phyloP scores from a whole-genome alignment of 2,113 vertebrate genomes.

The Perca schrenkii region DNA sequence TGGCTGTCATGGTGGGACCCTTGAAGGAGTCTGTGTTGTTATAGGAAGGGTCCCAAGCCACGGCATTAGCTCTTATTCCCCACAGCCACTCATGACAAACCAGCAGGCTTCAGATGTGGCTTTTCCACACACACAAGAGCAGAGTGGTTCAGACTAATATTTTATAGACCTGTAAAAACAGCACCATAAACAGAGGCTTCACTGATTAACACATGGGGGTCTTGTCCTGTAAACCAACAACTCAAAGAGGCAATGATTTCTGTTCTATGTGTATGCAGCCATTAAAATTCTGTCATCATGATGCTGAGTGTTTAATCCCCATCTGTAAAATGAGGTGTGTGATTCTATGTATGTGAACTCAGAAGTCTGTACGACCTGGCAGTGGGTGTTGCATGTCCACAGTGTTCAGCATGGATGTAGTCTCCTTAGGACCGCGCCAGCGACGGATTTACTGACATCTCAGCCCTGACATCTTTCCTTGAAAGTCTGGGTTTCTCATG shows the following conservation, averaged over 20 bases:
- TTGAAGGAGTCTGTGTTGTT: constrained; percentile 75
- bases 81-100: constrained; percentile 79
- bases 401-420: constrained; percentile 20
- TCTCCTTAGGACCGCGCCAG: constrained; percentile 48
- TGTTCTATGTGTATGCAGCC: constrained; percentile 46
- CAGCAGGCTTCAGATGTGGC: constrained; percentile 80
- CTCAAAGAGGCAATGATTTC: constrained; percentile 70
- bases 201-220: constrained; percentile 75
- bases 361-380: constrained; percentile 51
- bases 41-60: constrained; percentile 77
- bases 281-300: constrained; percentile 72
- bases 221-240: constrained; percentile 75
- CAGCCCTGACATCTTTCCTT: constrained; percentile 35
- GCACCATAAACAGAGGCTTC: constrained; percentile 83
- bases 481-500: constrained; percentile 62
- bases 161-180: constrained; percentile 85
- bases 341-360: constrained; percentile 41
- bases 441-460: constrained; percentile 58
- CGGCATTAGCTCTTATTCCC: constrained; percentile 78
- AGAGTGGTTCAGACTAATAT: constrained; percentile 82
- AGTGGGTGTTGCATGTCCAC: constrained; percentile 41
- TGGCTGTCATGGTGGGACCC: constrained; percentile 71
- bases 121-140: constrained; percentile 80
- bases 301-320: constrained; percentile 61
- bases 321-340: constrained; percentile 65